phyloP scores from a whole-genome alignment of 2,797 vertebrate genomes.

The Ctenopoma multispine region DNA sequence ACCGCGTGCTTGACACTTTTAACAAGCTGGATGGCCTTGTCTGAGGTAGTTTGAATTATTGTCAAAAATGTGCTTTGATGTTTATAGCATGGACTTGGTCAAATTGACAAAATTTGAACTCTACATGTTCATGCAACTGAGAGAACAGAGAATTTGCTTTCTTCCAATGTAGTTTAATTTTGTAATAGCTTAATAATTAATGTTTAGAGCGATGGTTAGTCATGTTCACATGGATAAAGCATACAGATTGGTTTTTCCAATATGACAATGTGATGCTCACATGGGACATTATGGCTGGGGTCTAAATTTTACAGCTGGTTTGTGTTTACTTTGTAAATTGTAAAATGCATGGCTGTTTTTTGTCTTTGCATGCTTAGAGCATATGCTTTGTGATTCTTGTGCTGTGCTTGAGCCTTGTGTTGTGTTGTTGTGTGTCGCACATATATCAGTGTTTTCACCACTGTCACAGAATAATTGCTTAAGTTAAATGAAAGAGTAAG shows the following conservation, averaged over 20 bases:
- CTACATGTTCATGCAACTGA: constrained; percentile 55
- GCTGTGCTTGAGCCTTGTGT: constrained; percentile 52
- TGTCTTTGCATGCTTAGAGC: constrained; percentile 50
- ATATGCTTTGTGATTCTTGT: constrained; percentile 40
- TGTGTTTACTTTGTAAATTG: constrained; percentile 39
- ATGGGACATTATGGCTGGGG: constrained; percentile 78
- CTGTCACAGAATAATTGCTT: constrained; percentile 6
- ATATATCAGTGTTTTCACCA: constrained; percentile 56
- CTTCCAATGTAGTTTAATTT: constrained; percentile 22
- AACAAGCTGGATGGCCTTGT: constrained; percentile 66
- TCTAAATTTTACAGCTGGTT: constrained; percentile 55
- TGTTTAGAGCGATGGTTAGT: constrained; percentile 13
- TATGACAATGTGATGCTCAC: constrained; percentile 53
- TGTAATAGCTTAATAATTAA: constrained; percentile 16
- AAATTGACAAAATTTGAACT: constrained; percentile 50
- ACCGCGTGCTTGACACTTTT: constrained; percentile 38
- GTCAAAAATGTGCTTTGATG: constrained; percentile 59
- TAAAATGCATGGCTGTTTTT: constrained; percentile 67
- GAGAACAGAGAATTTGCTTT: constrained; percentile 59
- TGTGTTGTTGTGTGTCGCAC: constrained; percentile 36
- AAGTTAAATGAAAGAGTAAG: constrained; percentile 24
- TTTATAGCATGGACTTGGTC: constrained; percentile 30
- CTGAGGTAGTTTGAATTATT: constrained; percentile 50
- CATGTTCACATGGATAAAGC: constrained; percentile 2
- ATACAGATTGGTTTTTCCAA: neutral